A percentile compares a stretch with the other conserved stretches of the same genome.
phyloP scores from a whole-genome alignment of 37 sponge, comb jelly and placozoan species.

The Axinella damicornis region DNA sequence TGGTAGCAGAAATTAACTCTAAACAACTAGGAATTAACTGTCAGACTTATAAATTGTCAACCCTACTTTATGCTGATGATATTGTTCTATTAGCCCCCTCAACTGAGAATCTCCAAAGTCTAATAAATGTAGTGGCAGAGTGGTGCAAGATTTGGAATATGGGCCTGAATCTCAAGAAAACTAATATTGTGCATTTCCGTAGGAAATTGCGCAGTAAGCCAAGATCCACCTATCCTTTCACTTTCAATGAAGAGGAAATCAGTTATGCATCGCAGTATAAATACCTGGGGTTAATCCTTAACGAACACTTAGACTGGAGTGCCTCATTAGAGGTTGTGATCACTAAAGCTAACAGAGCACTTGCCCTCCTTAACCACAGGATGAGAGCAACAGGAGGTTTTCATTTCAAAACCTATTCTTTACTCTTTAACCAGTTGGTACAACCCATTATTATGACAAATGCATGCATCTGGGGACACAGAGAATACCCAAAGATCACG shows the following conservation, averaged over 20 bases:
- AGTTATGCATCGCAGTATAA: background rate
- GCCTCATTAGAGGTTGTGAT: too few species aligned
- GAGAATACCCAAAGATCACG: too few species aligned
- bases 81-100: background rate
- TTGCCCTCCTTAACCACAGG: too few species aligned
- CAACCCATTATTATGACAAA: too few species aligned
- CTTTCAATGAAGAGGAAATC: background rate
- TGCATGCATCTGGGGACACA: too few species aligned
- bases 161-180: constrained; percentile 1
- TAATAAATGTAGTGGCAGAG: background rate
- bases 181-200: constrained; percentile 16
- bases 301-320: constrained; percentile 13
- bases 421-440: too few species aligned
- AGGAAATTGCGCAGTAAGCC: background rate
- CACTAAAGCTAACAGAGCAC: too few species aligned
- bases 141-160: constrained; percentile 34
- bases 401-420: too few species aligned
- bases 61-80: constrained; percentile 23
- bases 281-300: constrained; percentile 3
- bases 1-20: constrained; percentile 4
- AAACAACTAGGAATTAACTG: background rate
- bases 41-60: background rate
- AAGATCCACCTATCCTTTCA: background rate
- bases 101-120: background rate
- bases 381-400: too few species aligned